phyloP scores from a whole-genome alignment of 2,797 vertebrate species.

The Australoheros facetus region DNA sequence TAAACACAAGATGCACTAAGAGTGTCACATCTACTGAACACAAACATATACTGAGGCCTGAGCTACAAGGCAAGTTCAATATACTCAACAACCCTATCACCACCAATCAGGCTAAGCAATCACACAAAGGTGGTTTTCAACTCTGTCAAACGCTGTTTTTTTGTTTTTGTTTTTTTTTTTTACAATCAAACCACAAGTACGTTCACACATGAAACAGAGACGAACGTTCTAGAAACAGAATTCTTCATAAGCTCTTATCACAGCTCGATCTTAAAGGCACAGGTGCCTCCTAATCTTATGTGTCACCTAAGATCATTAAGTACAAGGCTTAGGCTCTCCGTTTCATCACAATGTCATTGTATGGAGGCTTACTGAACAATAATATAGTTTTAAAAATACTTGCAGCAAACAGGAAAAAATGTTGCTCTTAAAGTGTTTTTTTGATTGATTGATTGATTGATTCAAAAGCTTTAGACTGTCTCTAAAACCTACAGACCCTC shows the following conservation, averaged over 20 bases:
- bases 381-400: background rate
- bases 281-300: background rate
- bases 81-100: background rate
- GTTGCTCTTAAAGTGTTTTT: background rate
- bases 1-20: background rate
- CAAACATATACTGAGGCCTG: background rate
- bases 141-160: background rate
- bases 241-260: background rate
- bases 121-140: background rate
- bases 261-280: no score
- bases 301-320: background rate
- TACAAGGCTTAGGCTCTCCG: background rate
- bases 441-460: background rate
- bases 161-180: no score
- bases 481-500: background rate
- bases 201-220: background rate
- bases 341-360: no score
- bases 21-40: background rate
- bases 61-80: background rate
- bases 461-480: background rate
- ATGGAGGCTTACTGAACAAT: background rate
- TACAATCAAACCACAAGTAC: background rate
- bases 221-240: background rate
- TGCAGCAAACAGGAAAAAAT: background rate
- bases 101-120: background rate